phyloP scores from a whole-genome alignment of 2,888 invertebrate genomes.

The Melanostoma scalare region DNA sequence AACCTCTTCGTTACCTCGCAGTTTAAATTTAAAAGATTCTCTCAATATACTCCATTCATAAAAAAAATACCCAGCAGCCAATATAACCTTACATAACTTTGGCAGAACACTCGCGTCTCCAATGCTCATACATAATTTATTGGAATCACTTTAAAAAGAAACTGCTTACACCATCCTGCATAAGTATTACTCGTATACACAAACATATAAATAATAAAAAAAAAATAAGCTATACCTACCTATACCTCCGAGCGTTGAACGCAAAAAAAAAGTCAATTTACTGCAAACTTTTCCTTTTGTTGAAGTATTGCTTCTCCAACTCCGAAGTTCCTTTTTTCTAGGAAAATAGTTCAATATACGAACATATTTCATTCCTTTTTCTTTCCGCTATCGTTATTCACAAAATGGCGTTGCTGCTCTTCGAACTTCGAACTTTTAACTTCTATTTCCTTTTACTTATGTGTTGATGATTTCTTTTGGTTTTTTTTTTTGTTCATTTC shows the following conservation, averaged over 20 bases:
- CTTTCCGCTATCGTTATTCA: constrained; percentile 17
- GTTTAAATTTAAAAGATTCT: too few species aligned
- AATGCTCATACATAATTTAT: constrained; percentile 12
- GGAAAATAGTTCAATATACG: constrained; percentile 20
- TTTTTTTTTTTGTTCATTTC: background rate
- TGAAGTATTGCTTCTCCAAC: background rate
- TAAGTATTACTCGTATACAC: background rate
- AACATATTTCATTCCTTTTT: background rate
- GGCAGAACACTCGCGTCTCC: background rate
- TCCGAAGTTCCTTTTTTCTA: constrained; percentile 2
- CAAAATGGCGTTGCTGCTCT: constrained; percentile 43
- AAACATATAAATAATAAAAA: too few species aligned
- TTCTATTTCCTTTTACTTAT: constrained; percentile 30
- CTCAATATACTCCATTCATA: background rate
- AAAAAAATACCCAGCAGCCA: constrained; percentile 8
- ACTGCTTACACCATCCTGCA: background rate
- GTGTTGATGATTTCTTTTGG: background rate
- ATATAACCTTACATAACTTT: constrained; percentile 25
- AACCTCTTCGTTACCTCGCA: too few species aligned
- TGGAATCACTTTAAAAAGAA: background rate
- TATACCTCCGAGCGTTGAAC: background rate
- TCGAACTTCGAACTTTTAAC: constrained; percentile 27
- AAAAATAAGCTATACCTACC: too few species aligned
- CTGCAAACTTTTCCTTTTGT: constrained; percentile 5
- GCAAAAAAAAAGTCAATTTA: constrained; percentile 20